Conservation (phyloP, 1,140 invertebrate genomes). For the Hyles euphorbiae region DNA sequence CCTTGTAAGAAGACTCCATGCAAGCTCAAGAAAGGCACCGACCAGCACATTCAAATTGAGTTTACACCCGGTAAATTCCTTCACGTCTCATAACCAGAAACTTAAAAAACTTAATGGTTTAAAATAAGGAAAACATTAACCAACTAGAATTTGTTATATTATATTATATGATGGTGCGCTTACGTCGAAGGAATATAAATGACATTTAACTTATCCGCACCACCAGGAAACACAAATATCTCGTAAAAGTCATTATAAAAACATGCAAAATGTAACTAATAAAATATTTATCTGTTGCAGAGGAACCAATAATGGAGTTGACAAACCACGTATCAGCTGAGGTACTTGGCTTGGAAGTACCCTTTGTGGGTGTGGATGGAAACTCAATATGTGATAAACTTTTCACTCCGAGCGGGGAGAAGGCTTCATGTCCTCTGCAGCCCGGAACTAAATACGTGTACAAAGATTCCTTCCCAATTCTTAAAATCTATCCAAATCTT, state of each 20-base stretch:
- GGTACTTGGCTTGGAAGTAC: slow-evolving; percentile 78
- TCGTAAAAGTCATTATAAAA: too few relatives aligned
- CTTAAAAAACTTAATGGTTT: too few relatives aligned
- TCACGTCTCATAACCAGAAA: not conserved
- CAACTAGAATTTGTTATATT: too few relatives aligned
- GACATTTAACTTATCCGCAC: too few relatives aligned
- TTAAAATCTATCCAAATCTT: slow-evolving; percentile 82
- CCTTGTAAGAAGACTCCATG: slow-evolving; percentile 80
- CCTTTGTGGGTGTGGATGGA: slow-evolving; percentile 86
- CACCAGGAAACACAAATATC: too few relatives aligned
- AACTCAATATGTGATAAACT: slow-evolving; percentile 80
- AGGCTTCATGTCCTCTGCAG: slow-evolving; percentile 80
- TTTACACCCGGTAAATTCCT: slow-evolving; percentile 75
- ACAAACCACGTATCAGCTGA: slow-evolving; percentile 76
- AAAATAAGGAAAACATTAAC: too few relatives aligned
- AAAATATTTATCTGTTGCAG: slow-evolving; percentile 34
- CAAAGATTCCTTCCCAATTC: slow-evolving; percentile 81
- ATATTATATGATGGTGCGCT: too few relatives aligned
- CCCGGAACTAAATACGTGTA: slow-evolving; percentile 80
- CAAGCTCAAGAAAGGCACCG: slow-evolving; percentile 78
- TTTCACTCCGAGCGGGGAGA: slow-evolving; percentile 66
- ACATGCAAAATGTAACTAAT: not conserved
- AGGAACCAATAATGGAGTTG: slow-evolving; percentile 32
- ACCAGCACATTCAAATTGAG: slow-evolving; percentile 73
- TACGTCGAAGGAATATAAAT: too few relatives aligned